Evolutionary conservation across 2,797 vertebrate species (phyloP), one percentile per base, ranked within the genome.

Genomic region (Falco rusticolus): DNA sequence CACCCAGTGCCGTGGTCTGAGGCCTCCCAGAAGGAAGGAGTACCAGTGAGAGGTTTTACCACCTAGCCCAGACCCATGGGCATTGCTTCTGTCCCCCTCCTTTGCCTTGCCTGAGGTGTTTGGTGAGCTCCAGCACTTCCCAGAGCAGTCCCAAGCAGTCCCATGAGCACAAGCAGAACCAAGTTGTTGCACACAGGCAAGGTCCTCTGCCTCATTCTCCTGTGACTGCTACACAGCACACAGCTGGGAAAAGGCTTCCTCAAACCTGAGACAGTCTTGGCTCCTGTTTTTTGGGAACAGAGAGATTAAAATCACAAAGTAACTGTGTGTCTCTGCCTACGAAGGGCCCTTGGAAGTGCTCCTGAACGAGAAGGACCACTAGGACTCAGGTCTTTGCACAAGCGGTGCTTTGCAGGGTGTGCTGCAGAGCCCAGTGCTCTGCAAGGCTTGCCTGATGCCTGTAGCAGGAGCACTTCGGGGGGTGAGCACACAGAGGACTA

Each of bases 401-500:
- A 7, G 34, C 1, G 7, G 61, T 5, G 4, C 60, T 41, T 39
- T 0, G 7, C 11, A 10, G 51, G 18, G 60, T 3, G 5, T 54
- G 76, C 11, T 45, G 21, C 54, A 39, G 56, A 39, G 76, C 50
- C 37, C 28, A 10, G 64, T 24, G 64, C 60, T 53, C 51, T 65
- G 57, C 47, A 29, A 6, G 6, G 54, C 59, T 63, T 20, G 4
- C 11, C 29, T 31, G 43, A 11, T 50, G 50, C 61, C 59, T 2
- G 1, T 7, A 43, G 39, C 51, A 22, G 4, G 9, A 83, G 68
- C 53, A 13, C 25, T 2, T 24, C 37, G 59, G 29, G 59, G 31
- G 63, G 21, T 12, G 54, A 68, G 47, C 41, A 21, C 2, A 6
- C 31, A 39, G 10, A n/a, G 54, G 19, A n/a, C 33, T 3, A 26